Evolutionary conservation across 1,140 invertebrate species (phyloP).

Genomic region (Saccostrea glomerata): DNA sequence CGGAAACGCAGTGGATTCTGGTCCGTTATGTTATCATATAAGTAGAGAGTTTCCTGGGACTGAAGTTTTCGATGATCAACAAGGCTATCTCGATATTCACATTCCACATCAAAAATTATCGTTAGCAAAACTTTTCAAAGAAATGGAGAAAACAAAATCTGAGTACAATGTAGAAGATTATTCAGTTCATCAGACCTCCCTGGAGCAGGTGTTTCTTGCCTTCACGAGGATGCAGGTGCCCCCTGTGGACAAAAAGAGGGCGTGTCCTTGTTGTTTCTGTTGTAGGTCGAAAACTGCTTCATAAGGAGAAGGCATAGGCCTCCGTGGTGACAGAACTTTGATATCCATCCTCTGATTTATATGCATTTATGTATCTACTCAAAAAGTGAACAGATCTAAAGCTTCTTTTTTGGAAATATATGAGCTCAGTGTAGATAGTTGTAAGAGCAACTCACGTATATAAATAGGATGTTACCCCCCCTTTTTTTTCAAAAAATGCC

Average conservation of each 20-base stretch:
- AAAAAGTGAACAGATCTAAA: no score
- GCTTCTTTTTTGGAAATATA: no score
- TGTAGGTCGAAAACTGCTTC: not conserved
- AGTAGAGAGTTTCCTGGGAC: constrained; percentile 55
- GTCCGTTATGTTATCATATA: constrained; percentile 55
- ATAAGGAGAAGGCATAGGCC: no score
- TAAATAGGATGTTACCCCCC: no score
- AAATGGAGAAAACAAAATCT: constrained; percentile 81
- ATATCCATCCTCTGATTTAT: no score
- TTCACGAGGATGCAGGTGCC: constrained; percentile 78
- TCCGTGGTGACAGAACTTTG: no score
- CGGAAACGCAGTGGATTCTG: constrained; percentile 24
- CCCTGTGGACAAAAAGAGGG: constrained; percentile 48
- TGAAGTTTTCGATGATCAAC: constrained; percentile 85
- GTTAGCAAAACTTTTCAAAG: constrained; percentile 84
- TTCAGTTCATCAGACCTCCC: constrained; percentile 86
- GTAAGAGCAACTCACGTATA: no score
- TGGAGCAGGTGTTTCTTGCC: constrained; percentile 85
- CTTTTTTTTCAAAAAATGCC: no score
- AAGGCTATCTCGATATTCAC: constrained; percentile 83
- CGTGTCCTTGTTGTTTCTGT: not conserved
- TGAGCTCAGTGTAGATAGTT: no score
- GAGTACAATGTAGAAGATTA: constrained; percentile 85
- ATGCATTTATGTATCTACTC: no score
- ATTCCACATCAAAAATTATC: constrained; percentile 77